These are phyloP conservation scores for Microdon myrmicae DNA, from an alignment of 2,888 invertebrate species.

Conservation along the genomic window DNA sequence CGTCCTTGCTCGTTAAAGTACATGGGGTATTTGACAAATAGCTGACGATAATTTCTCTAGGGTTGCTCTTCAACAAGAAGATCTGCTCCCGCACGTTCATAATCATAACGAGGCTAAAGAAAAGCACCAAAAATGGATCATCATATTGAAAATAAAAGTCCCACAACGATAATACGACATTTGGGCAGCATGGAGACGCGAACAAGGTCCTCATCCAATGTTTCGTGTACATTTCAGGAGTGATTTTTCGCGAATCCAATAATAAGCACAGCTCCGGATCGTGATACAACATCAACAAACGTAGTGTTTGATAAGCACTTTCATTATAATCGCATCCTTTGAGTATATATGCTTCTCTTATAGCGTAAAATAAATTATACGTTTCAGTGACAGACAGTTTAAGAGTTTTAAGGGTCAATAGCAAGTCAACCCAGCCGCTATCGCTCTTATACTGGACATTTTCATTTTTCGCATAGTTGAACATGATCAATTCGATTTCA, in stretches of 20 bases:
- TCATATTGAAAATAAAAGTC: constrained; percentile 92
- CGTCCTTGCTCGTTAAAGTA: constrained; percentile 88
- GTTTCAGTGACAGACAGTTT: constrained; percentile 83
- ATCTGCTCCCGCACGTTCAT: constrained; percentile 89
- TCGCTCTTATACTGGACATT: too few relatives aligned
- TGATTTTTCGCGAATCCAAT: constrained; percentile 89
- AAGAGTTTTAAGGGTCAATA: constrained; percentile 84
- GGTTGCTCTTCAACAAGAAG: constrained; percentile 76
- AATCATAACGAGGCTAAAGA: constrained; percentile 89
- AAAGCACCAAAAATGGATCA: constrained; percentile 94
- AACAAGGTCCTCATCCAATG: constrained; percentile 89
- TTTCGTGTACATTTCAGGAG: constrained; percentile 85
- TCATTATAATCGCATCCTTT: constrained; percentile 74
- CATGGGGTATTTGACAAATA: constrained; percentile 77
- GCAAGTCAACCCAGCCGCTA: constrained; percentile 91
- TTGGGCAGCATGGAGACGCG: constrained; percentile 79
- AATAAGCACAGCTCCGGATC: constrained; percentile 95
- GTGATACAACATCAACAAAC: constrained; percentile 87
- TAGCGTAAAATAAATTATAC: constrained; percentile 89
- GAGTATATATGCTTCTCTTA: constrained; percentile 87
- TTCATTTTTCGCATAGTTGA: too few relatives aligned
- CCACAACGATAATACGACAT: constrained; percentile 89
- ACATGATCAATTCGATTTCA: too few relatives aligned
- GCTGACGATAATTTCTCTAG: constrained; percentile 73
- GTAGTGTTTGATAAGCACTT: constrained; percentile 73